phyloP scores from a whole-genome alignment of 2,797 vertebrate species.

The Acanthopagrus latus region DNA sequence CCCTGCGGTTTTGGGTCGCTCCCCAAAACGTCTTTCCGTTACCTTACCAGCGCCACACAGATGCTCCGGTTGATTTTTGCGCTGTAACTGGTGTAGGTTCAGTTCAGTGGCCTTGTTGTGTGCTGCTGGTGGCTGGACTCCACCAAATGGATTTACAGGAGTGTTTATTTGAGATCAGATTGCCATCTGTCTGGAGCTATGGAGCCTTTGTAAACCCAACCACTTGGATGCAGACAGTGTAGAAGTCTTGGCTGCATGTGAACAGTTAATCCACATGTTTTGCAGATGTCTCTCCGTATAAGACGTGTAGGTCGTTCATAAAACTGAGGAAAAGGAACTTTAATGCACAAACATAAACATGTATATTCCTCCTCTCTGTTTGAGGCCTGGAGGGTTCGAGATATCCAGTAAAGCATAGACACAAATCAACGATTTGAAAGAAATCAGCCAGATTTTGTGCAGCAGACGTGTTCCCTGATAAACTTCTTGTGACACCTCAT shows the following conservation, averaged over 20 bases:
- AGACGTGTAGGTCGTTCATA: conserved; percentile 32
- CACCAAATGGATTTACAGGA: conserved; percentile 49
- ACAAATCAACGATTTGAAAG: too few relatives aligned
- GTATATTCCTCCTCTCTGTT: neutral
- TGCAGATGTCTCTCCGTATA: conserved; percentile 7
- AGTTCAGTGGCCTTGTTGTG: conserved; percentile 63
- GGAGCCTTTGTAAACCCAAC: conserved; percentile 46
- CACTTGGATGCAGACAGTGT: conserved; percentile 37
- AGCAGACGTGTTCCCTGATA: too few relatives aligned
- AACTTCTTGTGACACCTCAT: too few relatives aligned
- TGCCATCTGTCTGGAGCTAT: conserved; percentile 65
- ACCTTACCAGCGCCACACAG: conserved; percentile 63
- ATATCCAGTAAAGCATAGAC: too few relatives aligned
- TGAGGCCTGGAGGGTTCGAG: too few relatives aligned
- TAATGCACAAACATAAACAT: neutral
- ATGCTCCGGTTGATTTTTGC: conserved; percentile 61
- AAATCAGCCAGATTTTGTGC: too few relatives aligned
- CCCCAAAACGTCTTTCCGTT: conserved; percentile 72
- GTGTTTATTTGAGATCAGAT: conserved; percentile 75
- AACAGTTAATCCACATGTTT: conserved; percentile 27
- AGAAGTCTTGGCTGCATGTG: conserved; percentile 12
- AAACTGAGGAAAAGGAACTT: conserved; percentile 19
- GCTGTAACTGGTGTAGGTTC: conserved; percentile 33
- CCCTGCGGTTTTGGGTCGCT: conserved; percentile 69
- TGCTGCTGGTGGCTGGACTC: conserved; percentile 57